phyloP scores from a whole-genome alignment of 2,888 invertebrate species.

The Philhelius pedissequus region DNA sequence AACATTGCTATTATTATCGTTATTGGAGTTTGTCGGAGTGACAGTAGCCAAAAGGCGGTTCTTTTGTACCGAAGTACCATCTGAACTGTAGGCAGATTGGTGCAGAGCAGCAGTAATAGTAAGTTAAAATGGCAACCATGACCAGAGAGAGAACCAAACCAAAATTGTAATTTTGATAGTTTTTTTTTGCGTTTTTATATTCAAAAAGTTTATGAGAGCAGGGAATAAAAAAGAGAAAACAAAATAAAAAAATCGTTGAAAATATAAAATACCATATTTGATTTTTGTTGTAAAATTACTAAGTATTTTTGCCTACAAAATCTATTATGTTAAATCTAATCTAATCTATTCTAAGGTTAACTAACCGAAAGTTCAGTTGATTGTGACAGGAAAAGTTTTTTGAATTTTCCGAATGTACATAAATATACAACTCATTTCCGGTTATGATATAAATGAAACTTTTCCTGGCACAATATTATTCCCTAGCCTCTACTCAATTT shows the following conservation, averaged over 20 bases:
- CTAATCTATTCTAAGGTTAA: background rate
- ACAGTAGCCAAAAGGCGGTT: slow-evolving; percentile 43
- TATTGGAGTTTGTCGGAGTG: slow-evolving; percentile 64
- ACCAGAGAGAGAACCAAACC: slow-evolving; percentile 56
- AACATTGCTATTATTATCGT: slow-evolving; percentile 68
- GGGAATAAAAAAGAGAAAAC: slow-evolving; percentile 64
- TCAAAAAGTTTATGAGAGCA: slow-evolving; percentile 57
- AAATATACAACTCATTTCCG: background rate
- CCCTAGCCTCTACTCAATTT: background rate
- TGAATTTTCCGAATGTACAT: background rate
- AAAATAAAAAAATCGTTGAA: slow-evolving; percentile 67
- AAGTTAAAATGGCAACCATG: slow-evolving; percentile 42
- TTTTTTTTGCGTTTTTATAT: slow-evolving; percentile 14
- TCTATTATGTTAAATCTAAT: background rate
- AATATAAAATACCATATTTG: slow-evolving; percentile 50
- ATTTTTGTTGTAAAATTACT: background rate
- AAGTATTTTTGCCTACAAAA: slow-evolving; percentile 26
- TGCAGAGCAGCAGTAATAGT: slow-evolving; percentile 63
- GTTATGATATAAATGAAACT: background rate
- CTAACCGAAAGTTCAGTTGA: background rate
- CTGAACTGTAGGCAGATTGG: slow-evolving; percentile 29
- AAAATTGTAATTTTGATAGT: slow-evolving; percentile 33
- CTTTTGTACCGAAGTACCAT: slow-evolving; percentile 46
- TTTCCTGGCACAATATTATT: background rate
- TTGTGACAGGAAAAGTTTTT: slow-evolving; percentile 12